Conservation (phyloP, 37 sponge, comb jelly and placozoan genomes). For the Oscarella lobularis region DNA sequence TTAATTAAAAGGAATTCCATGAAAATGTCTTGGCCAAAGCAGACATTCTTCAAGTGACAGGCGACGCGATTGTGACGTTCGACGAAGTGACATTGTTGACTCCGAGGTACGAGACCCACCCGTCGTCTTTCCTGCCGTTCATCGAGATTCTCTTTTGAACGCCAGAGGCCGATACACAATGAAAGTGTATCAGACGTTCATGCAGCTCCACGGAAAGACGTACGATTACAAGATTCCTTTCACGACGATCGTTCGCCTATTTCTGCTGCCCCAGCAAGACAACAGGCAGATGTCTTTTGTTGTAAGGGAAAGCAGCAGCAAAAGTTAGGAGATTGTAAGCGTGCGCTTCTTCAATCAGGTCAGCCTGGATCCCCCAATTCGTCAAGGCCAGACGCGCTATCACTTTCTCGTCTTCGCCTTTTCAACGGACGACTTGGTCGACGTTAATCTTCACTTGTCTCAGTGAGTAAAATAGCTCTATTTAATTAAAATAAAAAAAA, state of each 20-base stretch:
- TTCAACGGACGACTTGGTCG: conserved; percentile 22
- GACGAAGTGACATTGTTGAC: conserved; percentile 66
- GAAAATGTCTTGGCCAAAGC: conserved; percentile 71
- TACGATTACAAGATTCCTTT: conserved; percentile 94
- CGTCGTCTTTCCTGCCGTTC: not conserved
- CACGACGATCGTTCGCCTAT: conserved; percentile 57
- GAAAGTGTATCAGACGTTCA: conserved; percentile 86
- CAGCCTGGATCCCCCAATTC: conserved; percentile 82
- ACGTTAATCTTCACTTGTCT: not conserved
- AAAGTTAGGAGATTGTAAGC: not conserved
- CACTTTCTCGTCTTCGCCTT: conserved; percentile 75
- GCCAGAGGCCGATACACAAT: conserved; percentile 86
- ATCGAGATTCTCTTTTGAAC: not conserved
- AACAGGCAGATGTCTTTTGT: conserved; percentile 90
- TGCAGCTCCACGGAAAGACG: conserved; percentile 90
- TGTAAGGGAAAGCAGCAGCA: conserved; percentile 9
- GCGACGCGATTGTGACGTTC: conserved; percentile 87
- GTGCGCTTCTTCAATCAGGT: conserved; percentile 25
- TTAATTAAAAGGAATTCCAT: conserved; percentile 44
- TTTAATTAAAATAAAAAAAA: too few species aligned
- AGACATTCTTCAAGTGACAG: conserved; percentile 83
- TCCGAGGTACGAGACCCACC: conserved; percentile 64
- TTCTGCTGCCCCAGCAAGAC: conserved; percentile 88
- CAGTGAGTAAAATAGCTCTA: too few species aligned
- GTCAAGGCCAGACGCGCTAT: conserved; percentile 95